phyloP scores from a whole-genome alignment of 2,113 vertebrate genomes.

The Neolamprologus ventralis region DNA sequence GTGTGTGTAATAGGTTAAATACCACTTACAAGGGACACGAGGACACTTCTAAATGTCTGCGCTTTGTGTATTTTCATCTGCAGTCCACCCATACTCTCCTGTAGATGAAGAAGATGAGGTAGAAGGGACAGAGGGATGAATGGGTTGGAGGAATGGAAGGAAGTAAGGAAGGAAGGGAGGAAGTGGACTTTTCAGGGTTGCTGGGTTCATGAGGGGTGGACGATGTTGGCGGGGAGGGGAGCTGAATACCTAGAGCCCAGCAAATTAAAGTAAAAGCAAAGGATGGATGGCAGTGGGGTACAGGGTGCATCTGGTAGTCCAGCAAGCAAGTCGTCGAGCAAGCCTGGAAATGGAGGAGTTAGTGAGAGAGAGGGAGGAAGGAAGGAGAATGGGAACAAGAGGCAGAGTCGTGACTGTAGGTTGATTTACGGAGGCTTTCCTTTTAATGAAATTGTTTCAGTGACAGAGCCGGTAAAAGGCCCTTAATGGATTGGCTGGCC shows the following conservation, averaged over 20 bases:
- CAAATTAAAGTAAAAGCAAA: conserved; percentile 91
- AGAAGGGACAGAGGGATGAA: background rate
- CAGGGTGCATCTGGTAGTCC: conserved; percentile 39
- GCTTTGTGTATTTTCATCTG: conserved; percentile 17
- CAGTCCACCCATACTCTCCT: background rate
- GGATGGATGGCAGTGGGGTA: conserved; percentile 54
- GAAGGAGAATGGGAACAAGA: conserved; percentile 60
- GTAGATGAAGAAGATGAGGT: background rate
- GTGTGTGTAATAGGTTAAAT: conserved; percentile 15
- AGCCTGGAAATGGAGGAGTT: conserved; percentile 27
- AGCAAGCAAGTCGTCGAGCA: background rate
- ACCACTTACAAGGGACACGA: background rate
- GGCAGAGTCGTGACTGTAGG: conserved; percentile 83
- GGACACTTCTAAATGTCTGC: conserved; percentile 21
- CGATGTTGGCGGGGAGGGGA: background rate
- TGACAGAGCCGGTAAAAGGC: conserved; percentile 99
- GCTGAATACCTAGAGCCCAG: conserved; percentile 63
- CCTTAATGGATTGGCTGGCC: conserved; percentile 99
- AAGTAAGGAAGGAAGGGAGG: conserved; percentile 55
- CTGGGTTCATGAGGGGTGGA: conserved; percentile 50
- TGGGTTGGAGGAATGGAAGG: background rate
- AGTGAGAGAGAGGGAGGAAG: conserved; percentile 58
- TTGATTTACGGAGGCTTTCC: conserved; percentile 98
- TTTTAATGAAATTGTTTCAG: conserved; percentile 99
- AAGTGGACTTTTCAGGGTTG: conserved; percentile 37